Evolutionary conservation across 2,113 vertebrate genomes (phyloP), one percentile per base, ranked within the genome.

Genomic region (Silurus glanis): DNA sequence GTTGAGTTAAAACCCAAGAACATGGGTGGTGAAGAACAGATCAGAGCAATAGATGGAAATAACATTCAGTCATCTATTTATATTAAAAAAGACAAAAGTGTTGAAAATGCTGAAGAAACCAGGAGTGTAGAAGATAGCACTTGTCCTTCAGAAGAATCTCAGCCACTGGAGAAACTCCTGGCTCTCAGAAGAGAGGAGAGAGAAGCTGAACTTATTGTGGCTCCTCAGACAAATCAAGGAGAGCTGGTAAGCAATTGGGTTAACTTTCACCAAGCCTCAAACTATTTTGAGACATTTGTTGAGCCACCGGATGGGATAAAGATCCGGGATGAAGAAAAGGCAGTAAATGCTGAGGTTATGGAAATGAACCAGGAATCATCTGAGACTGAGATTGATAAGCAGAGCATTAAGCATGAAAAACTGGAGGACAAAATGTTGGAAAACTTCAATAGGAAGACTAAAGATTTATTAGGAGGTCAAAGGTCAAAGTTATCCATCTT

Each of bases 241-340:
- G 93, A 94, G 86, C 83, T 95, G 0, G 95, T 95, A 61, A 91
- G 89, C 8, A 94, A 93, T 90, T 95, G 95, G 94, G 89, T 95
- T 2, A 92, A 86, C 56, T 37, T 87, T 76, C 95, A 95, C 89
- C 94, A 94, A 67, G 76, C 87, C 0, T 92, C 93, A 21, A 93
- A 89, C 87, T 94, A 81, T 62, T 95, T 95, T 28, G 90, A 95
- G 90, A 95, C 89, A 0, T 95, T 93, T 80, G 90, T 94, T 0
- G 94, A 95, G 80, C 94, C 95, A 2, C 79, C 94, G 25, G 94
- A 95, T 10, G 94, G 94, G 78, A 74, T 93, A 17, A 92, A 90
- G 87, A 6, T 74, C 80, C 2, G 23, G 8, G 71, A 83, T 21
- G 47, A 17, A 0, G 0, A 28, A n/a, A 83, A 37, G 16, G 21